Evolutionary conservation across 2,888 invertebrate genomes (phyloP), one percentile per base, ranked within the genome.

Genomic region (Pardosa pseudoannulata): DNA sequence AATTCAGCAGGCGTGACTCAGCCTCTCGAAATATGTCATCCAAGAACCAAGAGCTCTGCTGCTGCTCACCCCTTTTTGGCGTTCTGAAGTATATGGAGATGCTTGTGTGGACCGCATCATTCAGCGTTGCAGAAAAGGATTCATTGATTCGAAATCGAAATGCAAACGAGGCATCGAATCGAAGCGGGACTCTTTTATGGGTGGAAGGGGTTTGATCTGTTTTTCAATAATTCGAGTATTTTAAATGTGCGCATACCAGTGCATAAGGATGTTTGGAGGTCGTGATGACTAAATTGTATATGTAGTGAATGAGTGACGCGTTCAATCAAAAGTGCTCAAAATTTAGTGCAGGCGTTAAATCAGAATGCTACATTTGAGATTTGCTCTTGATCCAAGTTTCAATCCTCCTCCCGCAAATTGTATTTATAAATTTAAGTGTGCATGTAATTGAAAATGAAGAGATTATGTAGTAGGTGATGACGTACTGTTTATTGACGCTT

Each of bases 1-100:
- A 56, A 56, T 23, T 56, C 23, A 23, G 3, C 23, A 56, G 56
- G 56, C 56, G 56, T 56, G 56, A 56, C 56, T 56, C 56, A 56
- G 56, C 23, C 23, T 23, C 56, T 46, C n/a, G 23, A 23, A 56
- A 16, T 56, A 23, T 56, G 56, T 56, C 56, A 56, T 56, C 56
- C 56, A 23, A 56, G 56, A 23, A 6, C 1, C 23, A 19, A 23
- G 23, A 23, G 11, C 1, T 5, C 36, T 36, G 36, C 36, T 36
- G 41, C n/a, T n/a, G 19, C 23, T 23, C 19, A 19, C 56, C 56
- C 56, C 23, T 56, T 56, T 56, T 23, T n/a, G 19, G 23, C n/a
- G n/a, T 16, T 46, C 6, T 36, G 36, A 36, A 36, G 36, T 36
- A 36, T 36, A 36, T 11, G 36, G 36, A 36, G 36, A 36, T 36